Percentiles rank a stretch among this genome's conserved stretches.
Conservation (phyloP, 2,113 vertebrate genomes). For the Platichthys flesus region DNA sequence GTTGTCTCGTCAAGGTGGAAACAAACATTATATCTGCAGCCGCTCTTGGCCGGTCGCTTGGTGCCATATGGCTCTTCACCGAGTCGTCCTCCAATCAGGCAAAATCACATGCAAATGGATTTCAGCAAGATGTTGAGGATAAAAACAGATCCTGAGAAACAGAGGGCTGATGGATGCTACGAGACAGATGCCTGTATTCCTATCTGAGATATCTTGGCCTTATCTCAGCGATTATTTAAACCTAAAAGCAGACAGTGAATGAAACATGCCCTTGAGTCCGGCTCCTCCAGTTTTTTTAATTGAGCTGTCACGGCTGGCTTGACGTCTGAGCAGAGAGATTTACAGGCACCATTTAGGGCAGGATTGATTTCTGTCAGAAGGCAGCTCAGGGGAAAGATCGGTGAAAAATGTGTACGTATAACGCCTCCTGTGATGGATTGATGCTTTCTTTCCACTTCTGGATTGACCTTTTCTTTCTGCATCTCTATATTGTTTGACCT, state of each 20-base stretch:
- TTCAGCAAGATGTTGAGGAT: slow-evolving; percentile 13
- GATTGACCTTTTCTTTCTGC: neutral
- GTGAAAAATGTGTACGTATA: neutral
- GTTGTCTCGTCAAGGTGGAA: neutral
- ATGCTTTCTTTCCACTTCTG: slow-evolving; percentile 2
- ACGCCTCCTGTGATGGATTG: slow-evolving; percentile 36
- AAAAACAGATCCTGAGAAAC: neutral
- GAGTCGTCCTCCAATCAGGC: slow-evolving; percentile 1
- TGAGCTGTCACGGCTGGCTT: slow-evolving; percentile 46
- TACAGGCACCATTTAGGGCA: slow-evolving; percentile 51
- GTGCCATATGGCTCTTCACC: slow-evolving; percentile 10
- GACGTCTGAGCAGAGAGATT: slow-evolving; percentile 48
- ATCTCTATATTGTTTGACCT: neutral
- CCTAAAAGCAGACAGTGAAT: neutral
- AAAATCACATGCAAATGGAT: slow-evolving; percentile 17
- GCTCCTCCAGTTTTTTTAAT: slow-evolving; percentile 18
- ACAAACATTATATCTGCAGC: neutral
- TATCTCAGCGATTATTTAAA: neutral
- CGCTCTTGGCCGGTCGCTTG: neutral
- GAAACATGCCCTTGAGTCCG: slow-evolving; percentile 3
- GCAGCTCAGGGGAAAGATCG: slow-evolving; percentile 25
- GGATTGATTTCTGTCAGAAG: slow-evolving; percentile 54
- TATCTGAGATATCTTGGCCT: neutral
- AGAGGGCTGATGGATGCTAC: neutral
- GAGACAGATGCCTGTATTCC: neutral